Evolutionary conservation across 2,797 vertebrate species (phyloP).

Genomic region (Molossus alvarezi): DNA sequence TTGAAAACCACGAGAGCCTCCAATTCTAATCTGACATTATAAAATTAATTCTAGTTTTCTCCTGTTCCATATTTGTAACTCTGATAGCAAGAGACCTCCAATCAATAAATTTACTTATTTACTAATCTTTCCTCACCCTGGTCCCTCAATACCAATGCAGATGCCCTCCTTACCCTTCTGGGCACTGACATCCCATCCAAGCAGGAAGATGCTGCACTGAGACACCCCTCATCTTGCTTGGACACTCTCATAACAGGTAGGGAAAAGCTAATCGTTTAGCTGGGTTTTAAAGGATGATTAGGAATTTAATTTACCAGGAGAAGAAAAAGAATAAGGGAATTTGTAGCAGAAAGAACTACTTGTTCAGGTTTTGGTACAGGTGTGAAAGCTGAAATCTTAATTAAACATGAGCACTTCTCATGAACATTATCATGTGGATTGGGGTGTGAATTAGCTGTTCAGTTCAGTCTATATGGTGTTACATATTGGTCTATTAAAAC

Average conservation of each 20-base stretch:
- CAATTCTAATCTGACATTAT: not conserved
- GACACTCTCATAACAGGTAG: not conserved
- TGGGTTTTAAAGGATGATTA: not conserved
- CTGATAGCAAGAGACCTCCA: not conserved
- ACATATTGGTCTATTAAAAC: not conserved
- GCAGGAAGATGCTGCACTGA: not conserved
- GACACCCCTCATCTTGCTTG: not conserved
- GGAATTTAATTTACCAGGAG: not conserved
- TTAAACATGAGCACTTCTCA: slow-evolving; percentile 9
- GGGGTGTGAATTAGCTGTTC: not conserved
- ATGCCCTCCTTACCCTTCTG: not conserved
- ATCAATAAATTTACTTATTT: not conserved
- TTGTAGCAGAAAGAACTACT: not conserved
- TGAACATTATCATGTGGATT: not conserved
- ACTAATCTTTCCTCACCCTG: not conserved
- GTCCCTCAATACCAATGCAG: not conserved
- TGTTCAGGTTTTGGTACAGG: not conserved
- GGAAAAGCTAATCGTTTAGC: slow-evolving; percentile 12
- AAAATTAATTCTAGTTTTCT: slow-evolving; percentile 31
- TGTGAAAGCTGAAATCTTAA: not conserved
- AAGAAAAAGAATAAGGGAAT: not conserved
- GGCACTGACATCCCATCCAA: not conserved
- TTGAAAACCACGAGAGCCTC: not conserved
- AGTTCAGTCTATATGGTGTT: not conserved
- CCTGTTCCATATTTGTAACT: not conserved